Conservation (phyloP, 2,113 vertebrate species). For the Taxidea taxus region DNA sequence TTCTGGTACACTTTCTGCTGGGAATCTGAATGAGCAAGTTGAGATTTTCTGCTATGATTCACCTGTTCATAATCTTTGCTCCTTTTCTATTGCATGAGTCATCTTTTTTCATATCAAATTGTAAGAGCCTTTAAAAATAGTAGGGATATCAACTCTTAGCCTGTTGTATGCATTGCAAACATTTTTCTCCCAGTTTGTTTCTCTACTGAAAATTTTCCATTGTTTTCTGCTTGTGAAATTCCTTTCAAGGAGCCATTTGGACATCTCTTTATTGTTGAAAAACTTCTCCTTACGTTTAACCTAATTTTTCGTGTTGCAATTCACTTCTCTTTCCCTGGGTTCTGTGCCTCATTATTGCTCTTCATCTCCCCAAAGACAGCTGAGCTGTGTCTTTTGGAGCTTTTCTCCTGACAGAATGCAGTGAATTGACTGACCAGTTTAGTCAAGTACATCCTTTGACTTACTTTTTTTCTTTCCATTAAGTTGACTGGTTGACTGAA, state of each 20-base stretch:
- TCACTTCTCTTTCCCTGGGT: not conserved
- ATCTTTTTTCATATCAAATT: constrained; percentile 2
- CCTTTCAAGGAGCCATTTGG: not conserved
- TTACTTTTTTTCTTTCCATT: not conserved
- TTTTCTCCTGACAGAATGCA: not conserved
- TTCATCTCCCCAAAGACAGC: not conserved
- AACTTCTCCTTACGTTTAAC: constrained; percentile 15
- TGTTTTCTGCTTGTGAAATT: not conserved
- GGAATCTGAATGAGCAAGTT: not conserved
- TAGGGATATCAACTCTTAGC: not conserved
- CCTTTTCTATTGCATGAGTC: not conserved
- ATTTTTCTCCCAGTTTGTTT: constrained; percentile 9
- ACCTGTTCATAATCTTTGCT: not conserved
- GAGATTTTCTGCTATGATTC: not conserved
- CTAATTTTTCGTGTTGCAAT: constrained; percentile 9
- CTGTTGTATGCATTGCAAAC: not conserved
- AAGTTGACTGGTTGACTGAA: not conserved
- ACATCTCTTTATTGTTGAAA: not conserved
- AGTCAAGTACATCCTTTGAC: not conserved
- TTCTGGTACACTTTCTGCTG: not conserved
- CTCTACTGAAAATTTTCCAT: not conserved
- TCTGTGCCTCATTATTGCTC: not conserved
- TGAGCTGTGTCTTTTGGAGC: not conserved
- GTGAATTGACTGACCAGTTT: not conserved
- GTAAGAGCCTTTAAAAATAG: not conserved